Evolutionary conservation across 1,140 invertebrate species (phyloP).

Genomic region (Stegodyphus dumicola): DNA sequence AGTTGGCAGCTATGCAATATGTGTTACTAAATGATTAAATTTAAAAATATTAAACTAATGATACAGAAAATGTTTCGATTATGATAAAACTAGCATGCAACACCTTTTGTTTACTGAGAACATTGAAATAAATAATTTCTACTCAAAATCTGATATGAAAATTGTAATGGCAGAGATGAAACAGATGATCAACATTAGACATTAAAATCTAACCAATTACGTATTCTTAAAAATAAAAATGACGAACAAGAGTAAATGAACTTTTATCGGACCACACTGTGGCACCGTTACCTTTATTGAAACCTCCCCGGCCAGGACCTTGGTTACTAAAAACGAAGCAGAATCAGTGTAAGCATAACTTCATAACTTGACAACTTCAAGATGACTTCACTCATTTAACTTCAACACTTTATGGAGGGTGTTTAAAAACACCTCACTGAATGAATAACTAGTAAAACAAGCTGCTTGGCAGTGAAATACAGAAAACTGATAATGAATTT

Average conservation of each 20-base stretch:
- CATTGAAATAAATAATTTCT: too few species aligned
- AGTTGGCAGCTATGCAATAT: too few species aligned
- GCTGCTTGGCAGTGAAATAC: constrained; percentile 31
- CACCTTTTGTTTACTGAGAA: too few species aligned
- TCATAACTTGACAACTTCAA: constrained; percentile 65
- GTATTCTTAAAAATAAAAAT: neutral
- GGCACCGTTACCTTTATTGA: constrained; percentile 87
- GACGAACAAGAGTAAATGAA: constrained; percentile 31
- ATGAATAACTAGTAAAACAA: constrained; percentile 45
- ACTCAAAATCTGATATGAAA: too few species aligned
- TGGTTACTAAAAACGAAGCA: constrained; percentile 82
- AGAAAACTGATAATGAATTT: constrained; percentile 45
- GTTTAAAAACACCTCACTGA: constrained; percentile 45
- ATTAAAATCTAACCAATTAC: too few species aligned
- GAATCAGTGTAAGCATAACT: constrained; percentile 63
- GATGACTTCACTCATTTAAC: constrained; percentile 46
- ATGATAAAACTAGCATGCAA: too few species aligned
- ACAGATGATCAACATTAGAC: too few species aligned
- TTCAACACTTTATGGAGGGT: constrained; percentile 27
- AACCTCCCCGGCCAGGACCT: constrained; percentile 80
- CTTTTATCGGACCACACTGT: constrained; percentile 65
- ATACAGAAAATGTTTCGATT: too few species aligned
- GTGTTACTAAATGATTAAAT: too few species aligned
- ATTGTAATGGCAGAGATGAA: too few species aligned
- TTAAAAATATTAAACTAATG: too few species aligned